Conservation (phyloP, 2,113 vertebrate species). For the Neomonachus schauinslandi region DNA sequence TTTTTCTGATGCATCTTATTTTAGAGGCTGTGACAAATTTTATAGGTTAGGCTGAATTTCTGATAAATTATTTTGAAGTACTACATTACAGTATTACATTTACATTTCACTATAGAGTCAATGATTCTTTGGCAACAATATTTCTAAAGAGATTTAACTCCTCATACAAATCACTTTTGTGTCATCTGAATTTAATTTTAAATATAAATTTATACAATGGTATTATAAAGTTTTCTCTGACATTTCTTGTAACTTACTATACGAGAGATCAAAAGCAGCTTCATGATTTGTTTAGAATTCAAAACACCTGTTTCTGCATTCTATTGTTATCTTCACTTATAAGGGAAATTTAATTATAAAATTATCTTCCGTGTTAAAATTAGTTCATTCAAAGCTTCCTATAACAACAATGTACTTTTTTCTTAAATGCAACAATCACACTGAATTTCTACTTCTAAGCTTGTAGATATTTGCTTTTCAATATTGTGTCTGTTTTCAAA, state of each 20-base stretch:
- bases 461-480: background rate
- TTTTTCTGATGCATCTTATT: background rate
- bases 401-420: background rate
- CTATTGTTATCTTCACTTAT: background rate
- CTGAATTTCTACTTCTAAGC: background rate
- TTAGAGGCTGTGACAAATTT: background rate
- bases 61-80: background rate
- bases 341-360: conserved; percentile 21
- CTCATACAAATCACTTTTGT: background rate
- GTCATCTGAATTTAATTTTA: background rate
- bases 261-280: background rate
- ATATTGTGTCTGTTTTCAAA: background rate
- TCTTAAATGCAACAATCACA: background rate
- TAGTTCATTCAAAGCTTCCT: background rate
- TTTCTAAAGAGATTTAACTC: background rate
- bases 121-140: background rate
- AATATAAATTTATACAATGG: background rate
- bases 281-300: background rate
- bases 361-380: conserved; percentile 29
- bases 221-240: background rate
- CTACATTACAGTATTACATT: background rate
- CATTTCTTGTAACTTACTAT: background rate
- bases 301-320: background rate
- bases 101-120: background rate
- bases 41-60: background rate